Evolutionary conservation across 2,888 invertebrate species (phyloP).

Genomic region (Ophioninae sp.): DNA sequence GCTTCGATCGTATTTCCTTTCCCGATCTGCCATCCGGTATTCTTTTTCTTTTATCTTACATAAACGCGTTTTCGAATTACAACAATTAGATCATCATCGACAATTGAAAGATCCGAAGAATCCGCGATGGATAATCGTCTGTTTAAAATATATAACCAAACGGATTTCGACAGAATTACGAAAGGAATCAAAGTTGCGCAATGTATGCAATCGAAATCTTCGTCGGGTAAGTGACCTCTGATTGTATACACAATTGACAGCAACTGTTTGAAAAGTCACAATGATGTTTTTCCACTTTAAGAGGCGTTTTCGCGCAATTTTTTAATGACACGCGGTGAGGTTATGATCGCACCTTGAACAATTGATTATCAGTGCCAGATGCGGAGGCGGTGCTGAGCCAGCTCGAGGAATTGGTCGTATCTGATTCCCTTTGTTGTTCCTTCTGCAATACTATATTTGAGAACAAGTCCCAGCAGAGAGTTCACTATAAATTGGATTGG

Average conservation of each 20-base stretch:
- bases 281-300: neutral
- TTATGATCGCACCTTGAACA: slow-evolving; percentile 24
- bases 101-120: slow-evolving; percentile 28
- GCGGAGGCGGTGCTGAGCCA: slow-evolving; percentile 69
- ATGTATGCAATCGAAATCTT: slow-evolving; percentile 83
- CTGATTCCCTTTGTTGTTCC: slow-evolving; percentile 82
- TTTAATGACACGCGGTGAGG: neutral
- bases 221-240: slow-evolving; percentile 80
- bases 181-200: slow-evolving; percentile 83
- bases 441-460: slow-evolving; percentile 83
- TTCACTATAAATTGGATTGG: slow-evolving; percentile 92
- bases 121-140: slow-evolving; percentile 75
- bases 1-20: neutral
- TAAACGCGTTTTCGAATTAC: neutral
- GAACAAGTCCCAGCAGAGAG: slow-evolving; percentile 85
- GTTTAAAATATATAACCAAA: slow-evolving; percentile 82
- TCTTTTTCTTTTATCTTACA: neutral
- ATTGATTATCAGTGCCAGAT: slow-evolving; percentile 67
- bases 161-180: slow-evolving; percentile 82
- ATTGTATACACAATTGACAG: neutral
- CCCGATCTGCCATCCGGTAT: neutral
- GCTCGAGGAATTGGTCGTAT: slow-evolving; percentile 79
- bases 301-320: neutral
- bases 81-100: slow-evolving; percentile 12
- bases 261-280: neutral